These are phyloP conservation scores for Condylura cristata DNA, from an alignment of 2,113 vertebrate species.

Conservation along the genomic window DNA sequence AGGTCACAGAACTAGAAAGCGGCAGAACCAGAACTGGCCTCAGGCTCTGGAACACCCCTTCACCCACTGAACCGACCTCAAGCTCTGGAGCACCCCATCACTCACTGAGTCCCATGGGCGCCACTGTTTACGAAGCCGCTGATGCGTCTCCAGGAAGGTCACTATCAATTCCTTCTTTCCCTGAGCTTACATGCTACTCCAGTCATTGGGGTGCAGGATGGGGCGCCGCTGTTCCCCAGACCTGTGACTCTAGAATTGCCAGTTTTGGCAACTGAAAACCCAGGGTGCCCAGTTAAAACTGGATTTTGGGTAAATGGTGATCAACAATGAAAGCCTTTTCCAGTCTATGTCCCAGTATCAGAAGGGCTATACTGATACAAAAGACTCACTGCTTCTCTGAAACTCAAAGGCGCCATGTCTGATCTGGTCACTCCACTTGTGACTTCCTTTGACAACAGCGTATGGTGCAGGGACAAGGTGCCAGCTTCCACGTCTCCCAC, in stretches of 20 bases:
- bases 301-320: neutral
- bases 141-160: neutral
- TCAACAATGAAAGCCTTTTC: neutral
- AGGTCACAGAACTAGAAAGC: neutral
- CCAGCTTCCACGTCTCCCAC: neutral
- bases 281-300: neutral
- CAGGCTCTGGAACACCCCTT: neutral
- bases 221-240: neutral
- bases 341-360: neutral
- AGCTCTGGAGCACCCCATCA: neutral
- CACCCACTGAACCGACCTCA: too few relatives aligned
- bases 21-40: neutral
- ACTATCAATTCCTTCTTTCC: neutral
- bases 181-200: neutral
- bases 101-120: fast-evolving
- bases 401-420: neutral
- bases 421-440: neutral
- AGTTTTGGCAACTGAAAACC: neutral
- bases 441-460: neutral
- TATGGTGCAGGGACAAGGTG: neutral
- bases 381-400: neutral
- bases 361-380: neutral
- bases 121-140: neutral
- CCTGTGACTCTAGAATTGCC: neutral
- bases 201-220: too few relatives aligned